These are phyloP conservation scores for Hippocampus abdominalis DNA, from an alignment of 2,113 vertebrate genomes.

Conservation along the genomic window DNA sequence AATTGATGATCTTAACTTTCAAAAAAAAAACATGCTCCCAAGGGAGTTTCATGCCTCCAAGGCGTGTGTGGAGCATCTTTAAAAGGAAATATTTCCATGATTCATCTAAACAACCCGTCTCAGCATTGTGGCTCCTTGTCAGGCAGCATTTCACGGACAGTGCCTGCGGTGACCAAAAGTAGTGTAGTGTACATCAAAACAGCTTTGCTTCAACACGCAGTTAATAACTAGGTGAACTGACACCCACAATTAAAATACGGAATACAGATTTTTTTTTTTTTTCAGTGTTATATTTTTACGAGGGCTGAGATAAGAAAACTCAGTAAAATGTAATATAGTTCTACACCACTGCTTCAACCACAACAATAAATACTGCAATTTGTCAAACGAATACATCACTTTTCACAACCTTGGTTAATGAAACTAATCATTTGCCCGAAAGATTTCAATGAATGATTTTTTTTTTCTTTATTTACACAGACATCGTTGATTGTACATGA, in stretches of 20 bases:
- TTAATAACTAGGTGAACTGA: constrained; percentile 1
- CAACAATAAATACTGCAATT: too few relatives aligned
- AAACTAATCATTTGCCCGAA: too few relatives aligned
- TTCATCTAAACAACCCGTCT: not conserved
- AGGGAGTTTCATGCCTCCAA: not conserved
- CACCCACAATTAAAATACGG: not conserved
- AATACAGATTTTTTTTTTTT: not conserved
- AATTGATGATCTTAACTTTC: not conserved
- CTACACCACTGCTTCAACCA: too few relatives aligned
- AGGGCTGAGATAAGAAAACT: too few relatives aligned
- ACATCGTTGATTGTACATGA: too few relatives aligned
- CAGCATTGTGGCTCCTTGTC: not conserved
- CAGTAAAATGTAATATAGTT: too few relatives aligned
- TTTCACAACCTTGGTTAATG: too few relatives aligned
- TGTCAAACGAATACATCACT: too few relatives aligned
- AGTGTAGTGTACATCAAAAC: not conserved
- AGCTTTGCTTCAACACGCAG: not conserved
- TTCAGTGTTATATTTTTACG: too few relatives aligned
- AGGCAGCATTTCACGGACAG: not conserved
- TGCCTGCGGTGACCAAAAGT: not conserved
- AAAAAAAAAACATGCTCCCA: not conserved
- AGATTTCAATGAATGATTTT: too few relatives aligned
- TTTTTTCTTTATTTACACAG: too few relatives aligned
- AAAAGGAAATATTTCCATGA: not conserved
- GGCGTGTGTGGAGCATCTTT: not conserved